A percentile compares a stretch with the other conserved stretches of the same genome.
Evolutionary conservation across 2,888 invertebrate genomes (phyloP).

Genomic region (Chorisops tibialis): DNA sequence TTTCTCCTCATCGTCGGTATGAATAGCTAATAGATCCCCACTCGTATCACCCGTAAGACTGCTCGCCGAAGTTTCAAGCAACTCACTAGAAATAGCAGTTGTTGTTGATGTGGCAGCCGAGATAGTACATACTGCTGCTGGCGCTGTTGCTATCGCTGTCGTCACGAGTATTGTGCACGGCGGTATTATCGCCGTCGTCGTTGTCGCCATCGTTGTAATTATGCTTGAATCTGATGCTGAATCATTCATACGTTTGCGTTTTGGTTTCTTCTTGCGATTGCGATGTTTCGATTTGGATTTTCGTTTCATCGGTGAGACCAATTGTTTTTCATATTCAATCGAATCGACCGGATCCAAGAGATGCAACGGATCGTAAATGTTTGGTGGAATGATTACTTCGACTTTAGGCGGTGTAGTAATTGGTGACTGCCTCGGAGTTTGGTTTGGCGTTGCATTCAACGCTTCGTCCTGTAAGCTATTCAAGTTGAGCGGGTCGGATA

Average conservation of each 20-base stretch:
- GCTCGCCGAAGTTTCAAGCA: too few species aligned
- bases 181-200: not conserved
- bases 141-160: too few species aligned
- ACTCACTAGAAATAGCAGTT: too few species aligned
- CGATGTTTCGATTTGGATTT: slow-evolving; percentile 56
- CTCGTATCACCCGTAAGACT: too few species aligned
- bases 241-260: slow-evolving; percentile 45
- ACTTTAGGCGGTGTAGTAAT: slow-evolving; percentile 62
- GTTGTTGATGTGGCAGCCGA: too few species aligned
- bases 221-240: slow-evolving; percentile 18
- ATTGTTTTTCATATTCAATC: slow-evolving; percentile 76
- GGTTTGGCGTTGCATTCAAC: slow-evolving; percentile 87
- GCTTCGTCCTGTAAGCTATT: slow-evolving; percentile 85
- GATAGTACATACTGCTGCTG: too few species aligned
- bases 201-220: not conserved
- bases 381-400: slow-evolving; percentile 88
- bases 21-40: too few species aligned
- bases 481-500: slow-evolving; percentile 90
- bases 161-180: not conserved
- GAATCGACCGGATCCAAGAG: slow-evolving; percentile 75
- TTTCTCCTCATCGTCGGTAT: not conserved
- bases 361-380: slow-evolving; percentile 89
- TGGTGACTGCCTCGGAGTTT: slow-evolving; percentile 74
- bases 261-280: slow-evolving; percentile 65
- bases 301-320: slow-evolving; percentile 67